Percentiles rank a stretch among this genome's conserved stretches.
phyloP scores from a whole-genome alignment of 1,140 invertebrate genomes.

The Bradynema listronoti region DNA sequence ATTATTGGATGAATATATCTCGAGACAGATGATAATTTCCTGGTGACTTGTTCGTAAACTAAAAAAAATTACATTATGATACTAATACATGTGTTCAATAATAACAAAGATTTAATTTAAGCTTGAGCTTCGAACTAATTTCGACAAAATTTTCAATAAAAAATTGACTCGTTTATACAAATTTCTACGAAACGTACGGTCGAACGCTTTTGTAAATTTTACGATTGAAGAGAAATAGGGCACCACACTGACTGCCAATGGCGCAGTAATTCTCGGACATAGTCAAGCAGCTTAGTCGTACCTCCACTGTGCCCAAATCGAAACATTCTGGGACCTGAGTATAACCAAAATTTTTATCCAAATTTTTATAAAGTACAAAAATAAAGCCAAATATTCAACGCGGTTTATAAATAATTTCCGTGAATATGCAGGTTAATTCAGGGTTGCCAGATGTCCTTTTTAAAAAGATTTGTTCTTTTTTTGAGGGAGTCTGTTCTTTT shows the following conservation, averaged over 20 bases:
- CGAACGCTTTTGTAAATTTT: constrained; percentile 29
- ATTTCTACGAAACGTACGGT: constrained; percentile 17
- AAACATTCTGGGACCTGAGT: constrained; percentile 24
- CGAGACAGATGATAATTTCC: constrained; percentile 18
- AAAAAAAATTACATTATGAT: too few species aligned
- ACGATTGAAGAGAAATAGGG: constrained; percentile 28
- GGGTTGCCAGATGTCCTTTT: too few species aligned
- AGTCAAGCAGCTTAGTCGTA: constrained; percentile 17
- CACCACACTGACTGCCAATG: constrained; percentile 31
- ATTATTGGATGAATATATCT: constrained; percentile 16
- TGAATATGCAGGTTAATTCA: too few species aligned
- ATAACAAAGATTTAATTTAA: too few species aligned
- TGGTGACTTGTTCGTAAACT: constrained; percentile 22
- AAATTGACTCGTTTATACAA: neutral
- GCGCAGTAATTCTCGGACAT: constrained; percentile 21
- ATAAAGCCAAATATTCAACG: too few species aligned
- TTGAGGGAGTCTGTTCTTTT: too few species aligned
- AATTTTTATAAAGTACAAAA: too few species aligned
- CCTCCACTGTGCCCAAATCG: constrained; percentile 22
- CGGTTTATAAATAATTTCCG: too few species aligned
- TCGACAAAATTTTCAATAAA: neutral
- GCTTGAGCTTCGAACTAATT: neutral
- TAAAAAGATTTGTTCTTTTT: too few species aligned
- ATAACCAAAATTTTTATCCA: too few species aligned
- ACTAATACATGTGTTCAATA: too few species aligned